Conservation (phyloP, 2,888 invertebrate species). For the Andrena marginata region DNA sequence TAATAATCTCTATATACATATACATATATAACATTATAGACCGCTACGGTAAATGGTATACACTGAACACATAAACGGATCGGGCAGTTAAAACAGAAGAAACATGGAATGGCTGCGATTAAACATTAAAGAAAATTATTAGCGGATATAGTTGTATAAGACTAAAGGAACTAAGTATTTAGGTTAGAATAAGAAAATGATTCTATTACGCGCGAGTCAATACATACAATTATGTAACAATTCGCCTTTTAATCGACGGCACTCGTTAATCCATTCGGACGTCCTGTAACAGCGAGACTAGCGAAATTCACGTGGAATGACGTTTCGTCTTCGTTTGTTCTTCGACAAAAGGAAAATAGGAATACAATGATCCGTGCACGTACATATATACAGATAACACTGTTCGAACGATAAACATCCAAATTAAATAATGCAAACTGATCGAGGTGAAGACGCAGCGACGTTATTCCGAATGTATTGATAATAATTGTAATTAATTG, state of each 20-base stretch:
- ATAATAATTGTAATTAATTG: constrained; percentile 74
- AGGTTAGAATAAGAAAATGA: constrained; percentile 46
- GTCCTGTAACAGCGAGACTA: constrained; percentile 68
- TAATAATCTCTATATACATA: constrained; percentile 53
- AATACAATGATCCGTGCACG: background rate
- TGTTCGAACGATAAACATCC: background rate
- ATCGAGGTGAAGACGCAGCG: constrained; percentile 51
- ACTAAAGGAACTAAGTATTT: constrained; percentile 46
- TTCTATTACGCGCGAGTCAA: constrained; percentile 74
- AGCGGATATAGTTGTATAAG: constrained; percentile 50
- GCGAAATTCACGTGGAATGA: constrained; percentile 16
- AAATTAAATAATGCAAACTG: constrained; percentile 7
- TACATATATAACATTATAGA: constrained; percentile 40
- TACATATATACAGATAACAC: background rate
- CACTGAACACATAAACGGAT: constrained; percentile 39
- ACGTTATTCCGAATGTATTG: constrained; percentile 83
- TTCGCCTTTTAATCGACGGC: constrained; percentile 77
- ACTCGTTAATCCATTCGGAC: constrained; percentile 83
- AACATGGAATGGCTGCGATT: constrained; percentile 44
- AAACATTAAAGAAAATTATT: constrained; percentile 46
- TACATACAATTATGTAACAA: constrained; percentile 75
- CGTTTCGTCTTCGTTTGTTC: constrained; percentile 47
- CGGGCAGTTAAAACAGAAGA: constrained; percentile 33
- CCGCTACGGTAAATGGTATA: constrained; percentile 21
- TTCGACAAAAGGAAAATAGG: constrained; percentile 17